A percentile compares a stretch with the other conserved stretches of the same genome.
phyloP scores from a whole-genome alignment of 2,888 invertebrate species.

The Meganola albula region DNA sequence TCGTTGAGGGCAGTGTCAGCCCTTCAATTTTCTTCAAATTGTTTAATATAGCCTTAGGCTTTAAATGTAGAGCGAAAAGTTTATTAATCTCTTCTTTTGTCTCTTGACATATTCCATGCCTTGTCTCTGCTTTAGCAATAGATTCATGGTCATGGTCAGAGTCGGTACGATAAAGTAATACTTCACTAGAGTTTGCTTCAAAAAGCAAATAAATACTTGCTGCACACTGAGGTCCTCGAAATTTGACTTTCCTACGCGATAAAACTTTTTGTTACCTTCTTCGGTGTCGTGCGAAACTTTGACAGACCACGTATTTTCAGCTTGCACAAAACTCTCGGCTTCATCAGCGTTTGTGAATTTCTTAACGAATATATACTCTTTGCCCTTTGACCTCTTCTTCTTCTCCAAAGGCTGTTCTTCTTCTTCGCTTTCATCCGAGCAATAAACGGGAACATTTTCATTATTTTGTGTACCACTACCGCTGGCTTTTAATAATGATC shows the following conservation, averaged over 20 bases:
- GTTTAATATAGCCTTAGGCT: constrained; percentile 12
- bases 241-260: not conserved
- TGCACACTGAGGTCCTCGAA: not conserved
- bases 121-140: not conserved
- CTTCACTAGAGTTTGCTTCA: not conserved
- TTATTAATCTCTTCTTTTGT: constrained; percentile 12
- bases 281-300: not conserved
- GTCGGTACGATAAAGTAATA: not conserved
- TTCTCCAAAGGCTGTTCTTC: constrained; percentile 2
- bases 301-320: not conserved
- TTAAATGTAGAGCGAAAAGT: constrained; percentile 9
- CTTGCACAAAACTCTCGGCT: not conserved
- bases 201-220: not conserved
- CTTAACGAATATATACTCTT: not conserved
- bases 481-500: constrained; percentile 3
- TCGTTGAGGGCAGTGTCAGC: constrained; percentile 9
- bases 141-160: not conserved
- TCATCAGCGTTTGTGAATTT: not conserved
- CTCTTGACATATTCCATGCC: constrained; percentile 2
- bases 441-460: constrained; percentile 6
- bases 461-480: constrained; percentile 4
- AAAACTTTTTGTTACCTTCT: not conserved
- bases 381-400: constrained; percentile 2
- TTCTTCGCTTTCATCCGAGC: constrained; percentile 4
- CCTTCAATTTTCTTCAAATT: constrained; percentile 6